Evolutionary conservation across 2,888 invertebrate species (phyloP).

Genomic region (Pristionchus arcanus): DNA sequence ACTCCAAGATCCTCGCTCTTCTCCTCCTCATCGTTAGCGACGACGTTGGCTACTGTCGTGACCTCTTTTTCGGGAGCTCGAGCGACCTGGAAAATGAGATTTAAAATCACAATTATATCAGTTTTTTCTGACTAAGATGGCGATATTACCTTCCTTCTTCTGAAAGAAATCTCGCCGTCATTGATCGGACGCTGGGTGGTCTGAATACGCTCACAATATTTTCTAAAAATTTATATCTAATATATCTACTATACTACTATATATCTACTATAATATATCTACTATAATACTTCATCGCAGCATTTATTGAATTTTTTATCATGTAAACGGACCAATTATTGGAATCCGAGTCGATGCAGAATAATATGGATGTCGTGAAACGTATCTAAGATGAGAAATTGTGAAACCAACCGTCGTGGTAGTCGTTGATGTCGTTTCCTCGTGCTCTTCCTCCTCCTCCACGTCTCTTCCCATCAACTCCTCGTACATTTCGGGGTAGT

Average conservation of each 20-base stretch:
- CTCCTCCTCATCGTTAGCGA: conserved; percentile 22
- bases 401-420: background rate
- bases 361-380: no score
- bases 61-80: conserved; percentile 34
- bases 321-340: no score
- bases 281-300: no score
- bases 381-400: background rate
- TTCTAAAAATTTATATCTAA: background rate
- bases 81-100: background rate
- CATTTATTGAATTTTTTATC: no score
- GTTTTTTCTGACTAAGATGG: background rate
- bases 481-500: conserved; percentile 55
- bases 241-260: no score
- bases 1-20: conserved; percentile 24
- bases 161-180: conserved; percentile 36
- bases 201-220: background rate
- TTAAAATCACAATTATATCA: background rate
- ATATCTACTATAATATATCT: no score
- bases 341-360: no score
- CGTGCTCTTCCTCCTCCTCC: background rate
- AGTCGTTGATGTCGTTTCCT: conserved; percentile 1
- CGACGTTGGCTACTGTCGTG: background rate
- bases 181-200: conserved; percentile 17
- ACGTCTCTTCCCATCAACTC: conserved; percentile 52
- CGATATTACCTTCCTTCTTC: conserved; percentile 23